These are phyloP conservation scores for Tragulus kanchil DNA, from an alignment of 2,113 vertebrate genomes.

Conservation along the genomic window DNA sequence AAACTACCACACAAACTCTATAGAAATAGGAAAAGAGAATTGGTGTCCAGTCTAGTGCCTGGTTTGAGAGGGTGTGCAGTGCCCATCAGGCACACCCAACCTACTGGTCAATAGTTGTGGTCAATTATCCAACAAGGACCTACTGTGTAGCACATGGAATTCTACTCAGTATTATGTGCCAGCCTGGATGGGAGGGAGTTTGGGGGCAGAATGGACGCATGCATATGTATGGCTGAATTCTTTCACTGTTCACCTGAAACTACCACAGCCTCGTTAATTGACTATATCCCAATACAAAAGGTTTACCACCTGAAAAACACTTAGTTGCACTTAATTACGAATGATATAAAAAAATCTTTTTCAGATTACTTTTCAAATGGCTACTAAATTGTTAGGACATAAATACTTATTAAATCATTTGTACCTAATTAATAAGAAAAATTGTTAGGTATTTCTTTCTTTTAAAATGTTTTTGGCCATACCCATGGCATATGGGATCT, in stretches of 20 bases:
- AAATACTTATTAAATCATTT: conserved; percentile 16
- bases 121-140: background rate
- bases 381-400: background rate
- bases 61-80: background rate
- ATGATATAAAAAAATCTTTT: conserved; percentile 13
- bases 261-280: background rate
- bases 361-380: conserved; percentile 37
- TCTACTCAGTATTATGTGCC: background rate
- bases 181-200: background rate
- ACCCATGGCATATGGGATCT: background rate
- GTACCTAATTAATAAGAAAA: background rate
- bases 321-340: background rate
- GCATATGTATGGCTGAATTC: background rate
- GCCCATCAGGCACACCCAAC: background rate
- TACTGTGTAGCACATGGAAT: background rate
- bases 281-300: background rate
- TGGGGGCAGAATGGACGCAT: background rate
- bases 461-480: background rate
- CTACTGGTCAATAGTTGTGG: background rate
- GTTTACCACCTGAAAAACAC: background rate
- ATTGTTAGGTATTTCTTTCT: background rate
- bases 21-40: background rate
- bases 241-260: background rate
- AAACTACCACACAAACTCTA: background rate
- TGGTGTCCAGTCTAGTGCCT: background rate